Conservation (phyloP, 2,113 vertebrate genomes). For the Piaya cayana region DNA sequence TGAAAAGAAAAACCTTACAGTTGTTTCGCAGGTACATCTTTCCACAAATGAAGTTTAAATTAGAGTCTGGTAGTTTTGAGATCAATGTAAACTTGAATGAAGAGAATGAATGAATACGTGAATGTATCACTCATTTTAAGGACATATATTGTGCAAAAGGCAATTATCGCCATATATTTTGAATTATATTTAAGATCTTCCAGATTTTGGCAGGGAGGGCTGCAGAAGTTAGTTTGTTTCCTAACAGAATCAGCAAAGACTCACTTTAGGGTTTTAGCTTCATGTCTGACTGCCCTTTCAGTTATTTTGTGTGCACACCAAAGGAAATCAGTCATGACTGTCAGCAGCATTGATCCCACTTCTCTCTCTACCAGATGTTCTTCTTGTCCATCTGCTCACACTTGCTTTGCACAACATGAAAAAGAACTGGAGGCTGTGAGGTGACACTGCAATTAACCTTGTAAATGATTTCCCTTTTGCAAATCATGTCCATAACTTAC, state of each 20-base stretch:
- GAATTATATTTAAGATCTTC: not conserved
- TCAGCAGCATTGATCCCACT: constrained; percentile 36
- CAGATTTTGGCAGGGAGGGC: not conserved
- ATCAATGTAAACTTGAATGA: not conserved
- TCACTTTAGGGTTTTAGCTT: constrained; percentile 14
- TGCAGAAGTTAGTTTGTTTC: not conserved
- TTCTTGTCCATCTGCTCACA: constrained; percentile 71
- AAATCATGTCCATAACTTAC: constrained; percentile 52
- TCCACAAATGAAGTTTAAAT: not conserved
- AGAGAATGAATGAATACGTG: not conserved
- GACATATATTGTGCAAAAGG: not conserved
- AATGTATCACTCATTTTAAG: not conserved
- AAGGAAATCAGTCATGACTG: constrained; percentile 69
- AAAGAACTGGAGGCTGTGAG: constrained; percentile 59
- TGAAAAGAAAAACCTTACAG: not conserved
- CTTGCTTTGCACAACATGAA: constrained; percentile 53
- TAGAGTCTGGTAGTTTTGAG: not conserved
- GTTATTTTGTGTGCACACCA: constrained; percentile 33
- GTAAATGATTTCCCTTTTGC: constrained; percentile 60
- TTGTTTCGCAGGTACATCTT: not conserved
- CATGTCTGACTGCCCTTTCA: constrained; percentile 34
- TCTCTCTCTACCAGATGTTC: constrained; percentile 71
- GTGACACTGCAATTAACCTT: constrained; percentile 75
- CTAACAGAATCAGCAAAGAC: not conserved
- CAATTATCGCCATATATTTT: not conserved